phyloP scores from a whole-genome alignment of 37 sponge, comb jelly and placozoan species.

The Mnemiopsis leidyi region DNA sequence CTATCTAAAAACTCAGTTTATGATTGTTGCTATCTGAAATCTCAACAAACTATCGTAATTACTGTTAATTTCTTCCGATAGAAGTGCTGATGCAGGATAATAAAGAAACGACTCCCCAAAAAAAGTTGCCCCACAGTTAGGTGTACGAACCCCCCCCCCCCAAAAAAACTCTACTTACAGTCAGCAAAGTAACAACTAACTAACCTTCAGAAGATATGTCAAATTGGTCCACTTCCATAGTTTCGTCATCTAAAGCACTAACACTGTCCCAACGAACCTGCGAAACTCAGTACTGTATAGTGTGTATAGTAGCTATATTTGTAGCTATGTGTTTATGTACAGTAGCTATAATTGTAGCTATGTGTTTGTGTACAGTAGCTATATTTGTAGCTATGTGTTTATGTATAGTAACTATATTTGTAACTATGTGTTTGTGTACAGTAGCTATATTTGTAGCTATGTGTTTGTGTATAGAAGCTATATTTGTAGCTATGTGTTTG shows the following conservation, averaged over 20 bases:
- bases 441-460: background rate
- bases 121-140: too few relatives aligned
- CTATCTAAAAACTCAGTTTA: too few relatives aligned
- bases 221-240: slow-evolving; percentile 61
- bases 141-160: too few relatives aligned
- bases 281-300: too few relatives aligned
- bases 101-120: too few relatives aligned
- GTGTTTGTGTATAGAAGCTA: background rate
- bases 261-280: slow-evolving; percentile 65
- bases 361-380: background rate
- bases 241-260: slow-evolving; percentile 56
- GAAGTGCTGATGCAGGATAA: too few relatives aligned
- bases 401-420: background rate
- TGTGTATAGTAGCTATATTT: too few relatives aligned
- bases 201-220: slow-evolving; percentile 50
- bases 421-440: background rate
- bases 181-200: background rate
- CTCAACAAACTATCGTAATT: too few relatives aligned
- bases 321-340: background rate
- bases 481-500: background rate
- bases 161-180: too few relatives aligned
- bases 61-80: too few relatives aligned
- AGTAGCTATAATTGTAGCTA: background rate
- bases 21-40: too few relatives aligned
- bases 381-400: background rate